Base-by-base conservation (phyloP, 1,140 invertebrate species). In the Scaptomyza hsui region DNA sequence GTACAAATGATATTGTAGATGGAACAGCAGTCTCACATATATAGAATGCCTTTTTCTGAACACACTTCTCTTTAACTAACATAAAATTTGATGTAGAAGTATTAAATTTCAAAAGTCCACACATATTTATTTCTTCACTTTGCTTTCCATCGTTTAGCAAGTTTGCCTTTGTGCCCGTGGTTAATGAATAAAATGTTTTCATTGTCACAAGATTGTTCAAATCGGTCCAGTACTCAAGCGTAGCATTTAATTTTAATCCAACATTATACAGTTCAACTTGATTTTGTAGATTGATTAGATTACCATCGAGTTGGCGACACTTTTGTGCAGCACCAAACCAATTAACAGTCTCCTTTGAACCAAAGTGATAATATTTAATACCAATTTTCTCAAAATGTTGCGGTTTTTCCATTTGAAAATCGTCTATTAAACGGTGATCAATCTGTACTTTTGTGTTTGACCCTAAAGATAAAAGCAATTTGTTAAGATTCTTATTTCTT, bases 21-120 rank as follows among this genome's bases (percentile, higher is more conserved):
- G 26, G 26, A 9, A 35, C 12, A 35, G 18, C 52, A n/a, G 61
- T 65, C 29, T 71, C 52, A 21, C 61, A 71, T 21, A 71, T 71
- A 7, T 39, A 26, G 26, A 9, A 4, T 1, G n/a, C 39, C 15
- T 4, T 24, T 13, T 6, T 5, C 1, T 1, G 2, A 2, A 7
- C 1, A 15, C 64, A 65, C 0, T 48, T 21, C 3, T 16, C 0
- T 9, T 21, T 16, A 0, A 1, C n/a, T 21, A 65, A 9, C 4
- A 1, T 10, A 15, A 56, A 70, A 7, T 15, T 24, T 9, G 26
- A 6, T 0, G 1, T 15, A 1, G 4, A 1, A 0, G 16, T 6
- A 24, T 62, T 21, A 1, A 12, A 53, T 12, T 41, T 6, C 5
- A 70, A 5, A 24, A 48, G 7, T 5, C 49, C 67, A 9, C 59